Percentiles rank a stretch among this genome's conserved stretches.
Evolutionary conservation across 1,140 invertebrate species (phyloP).

Genomic region (Riptortus pedestris): DNA sequence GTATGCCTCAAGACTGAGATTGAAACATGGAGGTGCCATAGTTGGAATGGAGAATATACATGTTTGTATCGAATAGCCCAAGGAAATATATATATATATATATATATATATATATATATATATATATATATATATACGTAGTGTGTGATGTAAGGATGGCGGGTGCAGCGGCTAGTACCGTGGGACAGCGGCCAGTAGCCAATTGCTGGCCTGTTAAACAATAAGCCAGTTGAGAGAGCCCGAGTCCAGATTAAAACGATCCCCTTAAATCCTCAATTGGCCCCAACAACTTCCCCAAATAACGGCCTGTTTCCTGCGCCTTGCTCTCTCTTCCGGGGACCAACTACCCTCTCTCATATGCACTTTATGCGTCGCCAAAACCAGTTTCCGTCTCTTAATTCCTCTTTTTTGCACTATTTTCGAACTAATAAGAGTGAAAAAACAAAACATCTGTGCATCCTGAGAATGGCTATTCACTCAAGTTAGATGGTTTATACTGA

Average conservation of each 20-base stretch:
- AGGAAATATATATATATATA: background rate
- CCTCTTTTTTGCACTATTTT: too few species aligned
- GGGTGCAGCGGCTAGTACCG: background rate
- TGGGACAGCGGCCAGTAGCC: background rate
- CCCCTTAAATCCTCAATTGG: constrained; percentile 4
- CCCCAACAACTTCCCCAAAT: constrained; percentile 5
- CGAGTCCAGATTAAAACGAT: background rate
- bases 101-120: background rate
- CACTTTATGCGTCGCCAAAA: too few species aligned
- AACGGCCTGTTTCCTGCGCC: constrained; percentile 1
- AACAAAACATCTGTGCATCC: too few species aligned
- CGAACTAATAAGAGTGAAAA: too few species aligned
- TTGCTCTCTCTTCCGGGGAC: too few species aligned
- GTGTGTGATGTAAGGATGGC: background rate
- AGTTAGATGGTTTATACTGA: too few species aligned
- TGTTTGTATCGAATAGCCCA: background rate
- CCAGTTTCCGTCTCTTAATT: too few species aligned
- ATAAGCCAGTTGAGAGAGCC: background rate
- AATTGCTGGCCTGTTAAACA: constrained; percentile 6
- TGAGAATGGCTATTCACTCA: too few species aligned
- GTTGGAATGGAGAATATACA: background rate
- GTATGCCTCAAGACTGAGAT: too few species aligned
- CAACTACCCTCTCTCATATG: too few species aligned
- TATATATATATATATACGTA: background rate
- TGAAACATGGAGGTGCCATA: background rate